These are phyloP conservation scores for Myrmecophaga tridactyla DNA, from an alignment of 2,113 vertebrate genomes.

Conservation along the genomic window DNA sequence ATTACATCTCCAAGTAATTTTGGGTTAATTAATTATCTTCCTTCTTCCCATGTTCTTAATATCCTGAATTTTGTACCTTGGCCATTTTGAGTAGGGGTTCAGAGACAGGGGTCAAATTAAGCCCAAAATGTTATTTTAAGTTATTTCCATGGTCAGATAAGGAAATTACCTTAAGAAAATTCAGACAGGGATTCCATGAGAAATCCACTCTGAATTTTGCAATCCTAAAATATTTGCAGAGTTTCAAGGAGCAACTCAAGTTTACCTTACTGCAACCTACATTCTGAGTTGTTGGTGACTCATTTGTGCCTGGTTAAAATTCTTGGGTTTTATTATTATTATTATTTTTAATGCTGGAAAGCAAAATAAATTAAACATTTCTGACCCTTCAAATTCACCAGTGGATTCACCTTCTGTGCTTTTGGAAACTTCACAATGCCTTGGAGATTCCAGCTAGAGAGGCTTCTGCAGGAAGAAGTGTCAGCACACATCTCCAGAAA, in stretches of 20 bases:
- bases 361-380: constrained; percentile 29
- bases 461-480: background rate
- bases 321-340: background rate
- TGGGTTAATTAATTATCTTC: background rate
- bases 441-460: background rate
- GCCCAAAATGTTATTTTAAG: background rate
- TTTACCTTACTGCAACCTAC: constrained; percentile 41
- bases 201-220: constrained; percentile 23
- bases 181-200: constrained; percentile 16
- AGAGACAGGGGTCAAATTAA: background rate
- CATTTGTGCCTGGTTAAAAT: constrained; percentile 40
- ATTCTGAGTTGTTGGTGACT: constrained; percentile 32
- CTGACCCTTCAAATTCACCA: background rate
- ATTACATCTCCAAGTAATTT: background rate
- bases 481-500: background rate
- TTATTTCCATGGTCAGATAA: background rate
- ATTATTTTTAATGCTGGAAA: background rate
- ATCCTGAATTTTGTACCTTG: background rate
- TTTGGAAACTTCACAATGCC: background rate
- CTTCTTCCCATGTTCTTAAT: background rate
- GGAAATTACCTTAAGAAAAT: constrained; percentile 21
- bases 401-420: constrained; percentile 14
- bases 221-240: constrained; percentile 34
- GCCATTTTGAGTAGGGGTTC: background rate
- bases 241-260: background rate